These are phyloP conservation scores for Arctia plantaginis DNA, from an alignment of 2,888 invertebrate species.

Conservation along the genomic window DNA sequence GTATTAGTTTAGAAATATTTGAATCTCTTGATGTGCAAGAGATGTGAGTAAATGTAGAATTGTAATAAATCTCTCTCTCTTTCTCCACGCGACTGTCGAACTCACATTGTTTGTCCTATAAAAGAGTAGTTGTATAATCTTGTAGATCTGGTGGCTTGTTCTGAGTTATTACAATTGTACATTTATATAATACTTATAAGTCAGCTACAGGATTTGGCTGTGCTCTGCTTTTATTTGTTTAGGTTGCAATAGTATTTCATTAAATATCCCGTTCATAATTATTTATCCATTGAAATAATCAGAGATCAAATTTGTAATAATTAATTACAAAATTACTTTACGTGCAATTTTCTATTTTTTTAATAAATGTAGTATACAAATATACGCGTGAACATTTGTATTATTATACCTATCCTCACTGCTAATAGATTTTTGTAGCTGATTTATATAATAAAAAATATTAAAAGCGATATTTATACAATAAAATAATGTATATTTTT, in stretches of 20 bases:
- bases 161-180: neutral
- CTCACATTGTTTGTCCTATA: neutral
- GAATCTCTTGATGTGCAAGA: slow-evolving; percentile 15
- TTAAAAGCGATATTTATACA: slow-evolving; percentile 15
- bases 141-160: neutral
- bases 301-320: too few relatives aligned
- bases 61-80: neutral
- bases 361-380: neutral
- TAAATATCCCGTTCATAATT: too few relatives aligned
- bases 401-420: neutral
- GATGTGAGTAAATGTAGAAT: slow-evolving; percentile 3
- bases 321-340: neutral
- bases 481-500: slow-evolving; percentile 44
- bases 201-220: slow-evolving; percentile 13
- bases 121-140: neutral
- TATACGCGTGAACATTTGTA: neutral
- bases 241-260: too few relatives aligned
- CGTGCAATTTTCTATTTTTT: neutral
- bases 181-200: slow-evolving; percentile 1
- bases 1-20: slow-evolving; percentile 2
- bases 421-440: slow-evolving; percentile 13
- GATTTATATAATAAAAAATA: slow-evolving; percentile 1
- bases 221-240: neutral
- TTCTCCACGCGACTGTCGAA: too few relatives aligned
- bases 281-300: too few relatives aligned